Base-by-base conservation (phyloP, 1,140 invertebrate genomes). In the Stratiolaelaps scimitus region DNA sequence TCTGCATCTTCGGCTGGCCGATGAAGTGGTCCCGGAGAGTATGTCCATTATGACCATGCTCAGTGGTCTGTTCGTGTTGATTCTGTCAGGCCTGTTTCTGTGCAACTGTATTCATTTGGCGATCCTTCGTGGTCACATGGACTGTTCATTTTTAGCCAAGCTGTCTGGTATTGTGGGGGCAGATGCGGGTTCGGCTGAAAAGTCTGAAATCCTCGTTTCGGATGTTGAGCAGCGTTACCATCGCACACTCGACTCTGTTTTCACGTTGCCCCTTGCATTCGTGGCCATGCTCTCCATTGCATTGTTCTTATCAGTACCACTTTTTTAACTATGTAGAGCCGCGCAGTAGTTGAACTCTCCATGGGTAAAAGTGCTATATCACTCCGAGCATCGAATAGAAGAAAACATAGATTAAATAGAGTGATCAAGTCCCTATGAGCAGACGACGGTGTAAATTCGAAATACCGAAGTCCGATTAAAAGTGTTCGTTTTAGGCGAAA, bases 191-290 rank as follows among this genome's bases (percentile, higher is more conserved):
- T 17, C 53, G 2, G 34, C 15, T 23, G 53, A 60, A 4, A 60
- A 60, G 53, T 60, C 53, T 15, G 53, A 60, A 23, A 26, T 17
- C 34, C 53, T 60, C 53, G 26, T 60, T 23, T 29, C 53, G 2
- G 34, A 60, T 23, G 53, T 60, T 23, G 53, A 60, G 20, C 53
- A 60, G 10, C 53, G 53, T 29, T 60, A 60, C 53, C 53, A 60
- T 26, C 53, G 53, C 15, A 60, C 53, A 15, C 34, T 60, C 15
- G 53, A 60, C 23, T 29, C 53, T 17, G 15, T 60, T 2, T 60
- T 60, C 23, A 60, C 17, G 13, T 2, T 60, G 53, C 53, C 53
- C 2, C 23, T 60, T 26, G 34, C 53, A 2, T 60, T 60, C 53
- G 15, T 60, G 1, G 15, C 34, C 1, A 26, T 26, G 17, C 17